Base-by-base conservation (phyloP, 2,888 invertebrate genomes). In the Teinopalpus imperialis region DNA sequence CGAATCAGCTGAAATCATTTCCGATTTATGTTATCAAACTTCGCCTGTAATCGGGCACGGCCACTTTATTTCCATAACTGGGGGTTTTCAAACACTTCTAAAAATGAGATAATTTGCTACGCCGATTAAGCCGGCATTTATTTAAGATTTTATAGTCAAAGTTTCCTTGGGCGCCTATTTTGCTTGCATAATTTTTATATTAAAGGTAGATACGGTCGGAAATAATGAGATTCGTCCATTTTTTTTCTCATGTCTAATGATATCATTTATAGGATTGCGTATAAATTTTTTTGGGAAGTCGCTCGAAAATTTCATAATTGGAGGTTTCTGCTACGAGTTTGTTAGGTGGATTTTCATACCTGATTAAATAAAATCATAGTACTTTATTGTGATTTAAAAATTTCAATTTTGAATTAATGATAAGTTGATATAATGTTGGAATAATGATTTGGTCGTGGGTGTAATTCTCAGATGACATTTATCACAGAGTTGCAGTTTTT, bases 21-120 rank as follows among this genome's bases (percentile, higher is more conserved):
- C 43, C 50, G 52, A 54, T 49, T 49, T 48, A 51, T 47, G 47
- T 53, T 53, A 48, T 43, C 32, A 45, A 53, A 53, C 35, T 49
- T 49, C 40, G 14, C 24, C 44, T 26, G 44, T 44, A 47, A 51
- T 54, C 48, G 52, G 49, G 60, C 61, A 69, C 58, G 58, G 53
- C 44, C 61, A 51, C 61, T 69, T 68, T 63, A 64, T 69, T 65
- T 61, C 62, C 65, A 68, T 64, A 68, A 66, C 56, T 45, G 54
- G 46, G 36, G 51, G 35, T 49, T 41, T 54, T 48, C 21, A 52
- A 54, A 52, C 54, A 52, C 51, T 55, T 52, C 57, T 63, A 68
- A 73, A 76, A 77, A 74, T 66, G 68, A 73, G 73, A 78, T 74
- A 78, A 78, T 78, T 77, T 76, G 74, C 66, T 68, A 62, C 63